Evolutionary conservation across 2,888 invertebrate genomes (phyloP).

Genomic region (Drosophila algonquin): DNA sequence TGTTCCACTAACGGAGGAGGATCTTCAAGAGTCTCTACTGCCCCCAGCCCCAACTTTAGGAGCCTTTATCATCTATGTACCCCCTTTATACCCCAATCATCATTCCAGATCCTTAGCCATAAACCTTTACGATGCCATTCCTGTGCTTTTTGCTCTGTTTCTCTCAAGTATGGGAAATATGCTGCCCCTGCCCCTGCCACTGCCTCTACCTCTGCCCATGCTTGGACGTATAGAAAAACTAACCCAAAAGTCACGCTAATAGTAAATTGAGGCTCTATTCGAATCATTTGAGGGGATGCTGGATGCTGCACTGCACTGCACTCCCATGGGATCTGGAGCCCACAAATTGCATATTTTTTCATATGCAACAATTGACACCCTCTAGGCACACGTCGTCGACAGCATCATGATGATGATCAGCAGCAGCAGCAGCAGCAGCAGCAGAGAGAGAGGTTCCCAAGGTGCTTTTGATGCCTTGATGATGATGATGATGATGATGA

Average conservation of each 20-base stretch:
- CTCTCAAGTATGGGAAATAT: constrained; percentile 38
- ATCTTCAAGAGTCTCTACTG: too few relatives aligned
- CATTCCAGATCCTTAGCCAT: constrained; percentile 1
- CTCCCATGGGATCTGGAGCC: constrained; percentile 55
- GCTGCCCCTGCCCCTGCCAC: background rate
- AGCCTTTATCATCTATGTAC: background rate
- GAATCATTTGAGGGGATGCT: constrained; percentile 11
- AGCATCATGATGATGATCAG: constrained; percentile 37
- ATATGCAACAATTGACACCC: constrained; percentile 82
- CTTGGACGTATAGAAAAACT: constrained; percentile 78
- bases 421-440: constrained; percentile 46
- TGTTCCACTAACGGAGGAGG: too few relatives aligned
- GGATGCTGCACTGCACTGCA: background rate
- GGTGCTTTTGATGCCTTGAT: constrained; percentile 52
- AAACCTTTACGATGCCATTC: constrained; percentile 27
- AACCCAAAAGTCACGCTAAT: constrained; percentile 79
- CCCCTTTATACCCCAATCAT: background rate
- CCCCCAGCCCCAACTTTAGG: background rate
- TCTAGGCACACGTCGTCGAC: constrained; percentile 76
- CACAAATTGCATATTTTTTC: constrained; percentile 72
- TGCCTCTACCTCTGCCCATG: too few relatives aligned
- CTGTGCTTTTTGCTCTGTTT: constrained; percentile 22
- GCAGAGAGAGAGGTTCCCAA: constrained; percentile 59
- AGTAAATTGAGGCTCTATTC: constrained; percentile 71
- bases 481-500: constrained; percentile 9